These are phyloP conservation scores for Sebastes ruberrimus DNA, from an alignment of 2,797 vertebrate genomes.

Conservation along the genomic window DNA sequence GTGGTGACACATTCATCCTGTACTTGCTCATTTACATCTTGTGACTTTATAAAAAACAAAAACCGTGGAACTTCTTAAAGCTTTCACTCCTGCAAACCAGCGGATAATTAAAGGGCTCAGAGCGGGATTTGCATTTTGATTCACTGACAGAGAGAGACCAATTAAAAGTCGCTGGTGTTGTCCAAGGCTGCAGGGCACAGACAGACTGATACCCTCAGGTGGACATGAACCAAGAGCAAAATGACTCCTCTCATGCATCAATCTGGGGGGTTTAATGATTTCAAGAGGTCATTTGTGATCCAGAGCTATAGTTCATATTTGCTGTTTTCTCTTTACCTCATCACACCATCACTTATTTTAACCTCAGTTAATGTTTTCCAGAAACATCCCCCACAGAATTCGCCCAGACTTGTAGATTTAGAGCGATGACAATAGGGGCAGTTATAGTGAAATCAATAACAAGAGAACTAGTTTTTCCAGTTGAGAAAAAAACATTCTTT, in stretches of 20 bases:
- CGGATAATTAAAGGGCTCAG: constrained; percentile 65
- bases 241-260: constrained; percentile 43
- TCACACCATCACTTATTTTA: neutral
- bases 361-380: neutral
- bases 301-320: constrained; percentile 15
- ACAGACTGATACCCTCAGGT: constrained; percentile 59
- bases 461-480: constrained; percentile 19
- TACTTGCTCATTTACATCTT: constrained; percentile 50
- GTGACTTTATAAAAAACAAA: constrained; percentile 29
- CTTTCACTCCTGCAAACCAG: constrained; percentile 46
- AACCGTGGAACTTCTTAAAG: constrained; percentile 35
- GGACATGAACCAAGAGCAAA: constrained; percentile 34
- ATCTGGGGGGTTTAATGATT: constrained; percentile 20
- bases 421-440: neutral
- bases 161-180: constrained; percentile 69
- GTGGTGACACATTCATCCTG: constrained; percentile 1
- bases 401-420: neutral
- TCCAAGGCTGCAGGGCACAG: constrained; percentile 66
- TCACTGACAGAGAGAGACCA: constrained; percentile 65
- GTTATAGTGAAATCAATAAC: neutral
- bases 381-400: neutral
- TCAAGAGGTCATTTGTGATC: constrained; percentile 18
- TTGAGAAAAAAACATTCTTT: neutral
- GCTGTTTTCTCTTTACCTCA: constrained; percentile 9
- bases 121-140: constrained; percentile 65